Evolutionary conservation across 2,113 vertebrate genomes (phyloP).

Genomic region (Onychostoma macrolepis): DNA sequence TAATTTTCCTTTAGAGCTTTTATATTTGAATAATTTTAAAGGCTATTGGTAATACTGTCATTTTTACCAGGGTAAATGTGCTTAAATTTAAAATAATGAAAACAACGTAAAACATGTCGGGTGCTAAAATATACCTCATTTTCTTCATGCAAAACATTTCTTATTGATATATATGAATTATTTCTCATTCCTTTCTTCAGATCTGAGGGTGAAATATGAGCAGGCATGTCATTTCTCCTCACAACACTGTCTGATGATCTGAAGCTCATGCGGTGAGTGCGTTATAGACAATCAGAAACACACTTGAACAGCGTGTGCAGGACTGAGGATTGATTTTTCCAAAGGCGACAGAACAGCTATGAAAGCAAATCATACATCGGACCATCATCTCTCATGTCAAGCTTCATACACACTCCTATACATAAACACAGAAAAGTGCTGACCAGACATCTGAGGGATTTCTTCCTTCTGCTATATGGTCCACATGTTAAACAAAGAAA

Average conservation of each 20-base stretch:
- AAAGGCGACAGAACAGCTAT: not conserved
- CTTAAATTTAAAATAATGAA: not conserved
- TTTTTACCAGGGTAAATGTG: not conserved
- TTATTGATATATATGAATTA: not conserved
- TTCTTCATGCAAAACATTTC: not conserved
- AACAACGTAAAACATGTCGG: not conserved
- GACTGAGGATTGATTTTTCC: not conserved
- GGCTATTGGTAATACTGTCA: not conserved
- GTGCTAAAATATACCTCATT: not conserved
- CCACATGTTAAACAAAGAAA: not conserved
- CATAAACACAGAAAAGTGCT: slow-evolving; percentile 34
- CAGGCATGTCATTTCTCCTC: not conserved
- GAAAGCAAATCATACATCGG: not conserved
- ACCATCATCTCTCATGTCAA: not conserved
- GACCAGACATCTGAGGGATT: slow-evolving; percentile 31
- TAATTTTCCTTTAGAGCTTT: no score
- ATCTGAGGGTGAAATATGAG: not conserved
- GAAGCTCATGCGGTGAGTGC: not conserved
- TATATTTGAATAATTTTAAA: not conserved
- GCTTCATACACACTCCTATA: slow-evolving; percentile 16
- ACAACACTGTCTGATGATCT: not conserved
- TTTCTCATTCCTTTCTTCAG: no score
- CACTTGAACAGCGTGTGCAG: not conserved
- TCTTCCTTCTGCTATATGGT: slow-evolving; percentile 8
- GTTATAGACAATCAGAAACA: not conserved